These are phyloP conservation scores for Simalia tracyae DNA, from an alignment of 2,797 vertebrate genomes.

Conservation along the genomic window DNA sequence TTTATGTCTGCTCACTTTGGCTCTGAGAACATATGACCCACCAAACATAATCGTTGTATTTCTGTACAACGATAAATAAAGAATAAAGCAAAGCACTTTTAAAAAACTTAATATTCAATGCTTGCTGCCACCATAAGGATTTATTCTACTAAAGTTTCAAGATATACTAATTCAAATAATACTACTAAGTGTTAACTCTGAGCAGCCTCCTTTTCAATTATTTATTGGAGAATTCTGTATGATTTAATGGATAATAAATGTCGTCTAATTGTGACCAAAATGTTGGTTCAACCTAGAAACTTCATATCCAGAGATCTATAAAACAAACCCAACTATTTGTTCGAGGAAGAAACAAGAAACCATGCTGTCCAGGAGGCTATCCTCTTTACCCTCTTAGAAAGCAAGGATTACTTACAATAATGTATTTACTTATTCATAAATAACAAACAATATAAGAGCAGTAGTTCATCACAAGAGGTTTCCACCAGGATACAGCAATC, in stretches of 20 bases:
- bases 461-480: background rate
- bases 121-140: background rate
- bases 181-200: background rate
- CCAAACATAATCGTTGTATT: too few species aligned
- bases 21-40: background rate
- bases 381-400: slow-evolving; percentile 33
- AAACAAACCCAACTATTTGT: slow-evolving; percentile 28
- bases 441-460: background rate
- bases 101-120: background rate
- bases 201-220: background rate
- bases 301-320: background rate
- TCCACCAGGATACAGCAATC: background rate
- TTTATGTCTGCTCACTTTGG: background rate
- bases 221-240: background rate
- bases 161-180: background rate
- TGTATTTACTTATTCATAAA: slow-evolving; percentile 33
- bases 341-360: slow-evolving; percentile 36
- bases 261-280: background rate
- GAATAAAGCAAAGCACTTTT: background rate
- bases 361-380: slow-evolving; percentile 48
- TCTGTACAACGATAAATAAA: background rate
- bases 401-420: slow-evolving; percentile 44
- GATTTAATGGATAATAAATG: too few species aligned
- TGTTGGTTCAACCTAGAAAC: background rate
- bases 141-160: background rate